Conservation (phyloP, 2,113 vertebrate species). For the Anser brachyrhynchus region DNA sequence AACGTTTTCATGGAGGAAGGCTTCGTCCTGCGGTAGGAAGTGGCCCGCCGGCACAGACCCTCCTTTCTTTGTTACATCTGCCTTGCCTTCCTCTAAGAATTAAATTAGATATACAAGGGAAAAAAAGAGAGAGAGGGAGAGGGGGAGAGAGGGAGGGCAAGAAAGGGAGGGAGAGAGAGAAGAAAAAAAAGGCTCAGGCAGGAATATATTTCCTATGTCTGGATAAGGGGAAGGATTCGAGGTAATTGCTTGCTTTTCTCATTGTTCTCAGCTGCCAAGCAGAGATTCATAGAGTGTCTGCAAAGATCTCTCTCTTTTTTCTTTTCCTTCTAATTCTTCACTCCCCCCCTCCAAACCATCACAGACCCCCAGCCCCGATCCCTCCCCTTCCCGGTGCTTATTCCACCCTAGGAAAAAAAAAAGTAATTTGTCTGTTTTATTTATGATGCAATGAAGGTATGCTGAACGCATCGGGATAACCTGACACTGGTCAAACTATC, state of each 20-base stretch:
- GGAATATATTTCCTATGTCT: constrained; percentile 92
- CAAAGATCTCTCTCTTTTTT: constrained; percentile 75
- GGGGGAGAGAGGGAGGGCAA: constrained; percentile 65
- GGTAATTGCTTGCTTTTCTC: constrained; percentile 92
- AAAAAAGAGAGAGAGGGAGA: constrained; percentile 27
- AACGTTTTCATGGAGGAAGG: constrained; percentile 17
- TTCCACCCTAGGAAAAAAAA: constrained; percentile 76
- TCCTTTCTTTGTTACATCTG: constrained; percentile 89
- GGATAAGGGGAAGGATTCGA: constrained; percentile 89
- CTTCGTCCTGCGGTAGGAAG: constrained; percentile 76
- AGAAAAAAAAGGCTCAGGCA: constrained; percentile 78
- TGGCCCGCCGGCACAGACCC: constrained; percentile 84
- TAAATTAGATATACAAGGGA: constrained; percentile 91
- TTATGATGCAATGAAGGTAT: constrained; percentile 99
- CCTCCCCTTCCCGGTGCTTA: constrained; percentile 76
- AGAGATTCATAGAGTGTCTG: constrained; percentile 83
- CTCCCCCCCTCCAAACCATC: constrained; percentile 40
- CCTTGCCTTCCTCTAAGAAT: constrained; percentile 90
- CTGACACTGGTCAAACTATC: constrained; percentile 94
- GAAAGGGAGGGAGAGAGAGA: constrained; percentile 28
- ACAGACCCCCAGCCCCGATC: constrained; percentile 44
- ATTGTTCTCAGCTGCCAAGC: constrained; percentile 85
- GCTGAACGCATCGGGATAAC: constrained; percentile 92
- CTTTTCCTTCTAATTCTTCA: constrained; percentile 76
- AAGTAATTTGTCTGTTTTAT: constrained; percentile 97